phyloP scores from a whole-genome alignment of 2,113 vertebrate species.

The Entosphenus tridentatus region DNA sequence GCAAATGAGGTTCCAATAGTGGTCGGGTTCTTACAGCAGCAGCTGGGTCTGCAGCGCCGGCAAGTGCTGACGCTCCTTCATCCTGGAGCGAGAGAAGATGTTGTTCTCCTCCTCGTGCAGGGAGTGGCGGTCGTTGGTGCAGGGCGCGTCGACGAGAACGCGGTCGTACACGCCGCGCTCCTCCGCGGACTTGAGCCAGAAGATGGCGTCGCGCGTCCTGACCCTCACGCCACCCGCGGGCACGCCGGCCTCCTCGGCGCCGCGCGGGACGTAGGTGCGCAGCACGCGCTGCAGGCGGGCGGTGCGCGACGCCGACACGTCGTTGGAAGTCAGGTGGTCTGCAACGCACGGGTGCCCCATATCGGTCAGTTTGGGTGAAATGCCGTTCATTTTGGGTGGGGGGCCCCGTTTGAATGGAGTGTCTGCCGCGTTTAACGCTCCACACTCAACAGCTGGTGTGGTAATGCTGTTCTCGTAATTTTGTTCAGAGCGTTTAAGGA shows the following conservation, averaged over 20 bases:
- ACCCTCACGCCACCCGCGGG: too few species aligned
- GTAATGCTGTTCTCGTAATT: too few species aligned
- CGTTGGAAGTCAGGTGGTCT: slow-evolving; percentile 55
- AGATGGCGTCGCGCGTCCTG: too few species aligned
- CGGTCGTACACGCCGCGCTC: slow-evolving; percentile 13
- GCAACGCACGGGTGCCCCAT: neutral
- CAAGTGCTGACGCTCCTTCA: slow-evolving; percentile 45
- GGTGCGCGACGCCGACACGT: slow-evolving; percentile 39
- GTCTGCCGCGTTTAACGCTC: too few species aligned
- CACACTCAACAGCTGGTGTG: too few species aligned
- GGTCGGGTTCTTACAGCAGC: slow-evolving; percentile 41
- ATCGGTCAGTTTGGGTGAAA: too few species aligned
- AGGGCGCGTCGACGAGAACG: slow-evolving; percentile 89
- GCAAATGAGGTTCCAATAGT: too few species aligned
- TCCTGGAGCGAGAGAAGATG: slow-evolving; percentile 43
- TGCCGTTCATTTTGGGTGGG: too few species aligned
- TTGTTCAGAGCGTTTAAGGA: too few species aligned
- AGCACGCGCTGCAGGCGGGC: slow-evolving; percentile 34
- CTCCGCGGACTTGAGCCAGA: too few species aligned
- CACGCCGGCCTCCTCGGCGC: slow-evolving; percentile 2
- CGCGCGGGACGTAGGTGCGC: slow-evolving; percentile 37
- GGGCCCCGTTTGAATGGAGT: too few species aligned
- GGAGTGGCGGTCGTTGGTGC: slow-evolving; percentile 73
- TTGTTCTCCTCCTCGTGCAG: slow-evolving; percentile 61
- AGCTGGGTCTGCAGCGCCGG: slow-evolving; percentile 57